Base-by-base conservation (phyloP, 2,113 vertebrate genomes). In the Spizaetus ornatus region DNA sequence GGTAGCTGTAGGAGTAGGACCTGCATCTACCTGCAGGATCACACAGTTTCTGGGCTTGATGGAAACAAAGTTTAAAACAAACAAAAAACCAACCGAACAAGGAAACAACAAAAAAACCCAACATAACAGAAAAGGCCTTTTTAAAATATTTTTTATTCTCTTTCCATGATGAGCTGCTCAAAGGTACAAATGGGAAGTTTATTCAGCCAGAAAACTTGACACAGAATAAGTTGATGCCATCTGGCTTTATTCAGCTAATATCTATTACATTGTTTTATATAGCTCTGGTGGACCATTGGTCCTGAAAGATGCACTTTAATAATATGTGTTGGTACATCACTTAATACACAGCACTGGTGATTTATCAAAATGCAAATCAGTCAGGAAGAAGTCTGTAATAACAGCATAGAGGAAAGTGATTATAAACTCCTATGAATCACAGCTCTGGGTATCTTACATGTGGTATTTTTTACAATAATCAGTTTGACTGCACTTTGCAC, bases 401-500 rank as follows among this genome's bases (percentile, higher is more conserved):
- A 59, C 20, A 88, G 14, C 67, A 70, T 6, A 73, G 67, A 95
- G 26, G 11, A 93, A 71, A 86, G 55, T 47, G 55, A 81, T 91
- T 81, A 67, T 22, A 66, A 77, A 26, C 71, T 84, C 69, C 61
- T 88, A 27, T 80, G 45, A 95, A 94, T 91, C 48, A 52, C 67
- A 87, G 50, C 56, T 78, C 82, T 82, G 82, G 67, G 45, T 88
- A 38, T 89, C 48, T 67, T 53, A 23, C 2, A 36, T 84, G 86
- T 86, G 72, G 34, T 84, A 15, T 80, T 91, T 93, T 93, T 95
- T 78, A 61, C 70, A 78, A 43, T 93, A 82, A 97, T 89, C 93
- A 67, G n/a, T 94, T 86, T 93, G 93, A 91, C 86, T 88, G 95
- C 90, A 85, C 56, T 96, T 94, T 96, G 81, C 82, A 77, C 61